A percentile compares a stretch with the other conserved stretches of the same genome.
These are phyloP conservation scores for Calypte anna DNA, from an alignment of 2,113 vertebrate species.

Conservation along the genomic window DNA sequence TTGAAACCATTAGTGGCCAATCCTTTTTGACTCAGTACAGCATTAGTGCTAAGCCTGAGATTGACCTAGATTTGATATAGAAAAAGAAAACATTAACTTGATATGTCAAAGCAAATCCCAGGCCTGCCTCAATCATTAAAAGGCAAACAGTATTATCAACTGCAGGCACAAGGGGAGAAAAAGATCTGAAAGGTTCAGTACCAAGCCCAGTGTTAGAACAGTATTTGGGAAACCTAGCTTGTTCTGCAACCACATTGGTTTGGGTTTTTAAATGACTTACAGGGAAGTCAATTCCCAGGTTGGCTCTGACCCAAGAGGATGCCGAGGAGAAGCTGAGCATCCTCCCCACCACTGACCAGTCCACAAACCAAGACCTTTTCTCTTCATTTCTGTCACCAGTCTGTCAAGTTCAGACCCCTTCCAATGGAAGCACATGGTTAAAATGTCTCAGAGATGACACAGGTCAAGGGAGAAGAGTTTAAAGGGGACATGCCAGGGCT, in stretches of 20 bases:
- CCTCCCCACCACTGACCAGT: accelerated
- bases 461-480: not conserved
- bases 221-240: not conserved
- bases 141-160: conserved; percentile 61
- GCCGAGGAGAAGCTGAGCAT: not conserved
- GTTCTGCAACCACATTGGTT: not conserved
- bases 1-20: conserved; percentile 67
- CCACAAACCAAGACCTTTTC: not conserved
- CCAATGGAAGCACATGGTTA: not conserved
- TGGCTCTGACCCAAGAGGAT: not conserved
- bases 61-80: conserved; percentile 62
- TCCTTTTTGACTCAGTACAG: conserved; percentile 44
- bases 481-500: not conserved
- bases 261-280: not conserved
- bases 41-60: conserved; percentile 60
- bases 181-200: not conserved
- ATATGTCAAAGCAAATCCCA: conserved; percentile 60
- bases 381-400: not conserved
- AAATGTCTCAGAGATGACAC: not conserved
- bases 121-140: conserved; percentile 48
- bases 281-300: not conserved
- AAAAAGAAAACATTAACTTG: conserved; percentile 60
- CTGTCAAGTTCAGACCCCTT: not conserved
- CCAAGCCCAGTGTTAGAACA: not conserved
- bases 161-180: conserved; percentile 43